A percentile compares a stretch with the other conserved stretches of the same genome.
These are phyloP conservation scores for Apodemus sylvaticus DNA, from an alignment of 2,113 vertebrate species.

Conservation along the genomic window DNA sequence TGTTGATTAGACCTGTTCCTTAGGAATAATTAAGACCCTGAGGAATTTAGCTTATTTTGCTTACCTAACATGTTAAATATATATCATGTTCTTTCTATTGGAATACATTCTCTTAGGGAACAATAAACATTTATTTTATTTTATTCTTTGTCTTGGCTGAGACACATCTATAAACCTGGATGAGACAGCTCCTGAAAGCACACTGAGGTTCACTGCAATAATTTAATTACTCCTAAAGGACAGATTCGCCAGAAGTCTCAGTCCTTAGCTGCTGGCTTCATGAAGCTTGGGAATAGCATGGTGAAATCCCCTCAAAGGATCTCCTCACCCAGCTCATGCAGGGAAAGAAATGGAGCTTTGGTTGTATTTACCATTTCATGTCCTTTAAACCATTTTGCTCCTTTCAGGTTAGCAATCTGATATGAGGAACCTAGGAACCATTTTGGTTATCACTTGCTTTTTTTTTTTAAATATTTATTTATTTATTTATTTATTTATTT, in stretches of 20 bases:
- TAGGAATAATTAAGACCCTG: constrained; percentile 21
- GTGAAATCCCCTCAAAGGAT: not conserved
- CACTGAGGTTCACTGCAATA: not conserved
- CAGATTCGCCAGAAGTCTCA: constrained; percentile 1
- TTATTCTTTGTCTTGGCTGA: not conserved
- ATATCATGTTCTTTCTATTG: constrained; percentile 2
- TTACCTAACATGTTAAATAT: constrained; percentile 8
- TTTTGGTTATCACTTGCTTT: not conserved
- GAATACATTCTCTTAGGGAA: constrained; percentile 5
- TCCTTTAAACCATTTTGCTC: not conserved
- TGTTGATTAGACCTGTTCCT: not conserved
- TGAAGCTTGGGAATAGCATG: constrained; percentile 18
- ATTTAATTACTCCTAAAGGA: constrained; percentile 43
- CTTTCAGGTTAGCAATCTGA: not conserved
- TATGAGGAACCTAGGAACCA: constrained; percentile 5
- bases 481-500: not conserved
- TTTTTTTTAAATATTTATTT: not conserved
- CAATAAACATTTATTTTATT: not conserved
- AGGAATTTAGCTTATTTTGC: constrained; percentile 26
- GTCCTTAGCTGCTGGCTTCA: constrained; percentile 9
- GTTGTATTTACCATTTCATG: not conserved
- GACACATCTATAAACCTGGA: not conserved
- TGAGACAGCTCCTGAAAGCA: not conserved
- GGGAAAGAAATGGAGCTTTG: not conserved
- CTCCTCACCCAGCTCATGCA: constrained; percentile 4